Conservation (phyloP, 2,113 vertebrate genomes). For the Epinephelus fuscoguttatus region DNA sequence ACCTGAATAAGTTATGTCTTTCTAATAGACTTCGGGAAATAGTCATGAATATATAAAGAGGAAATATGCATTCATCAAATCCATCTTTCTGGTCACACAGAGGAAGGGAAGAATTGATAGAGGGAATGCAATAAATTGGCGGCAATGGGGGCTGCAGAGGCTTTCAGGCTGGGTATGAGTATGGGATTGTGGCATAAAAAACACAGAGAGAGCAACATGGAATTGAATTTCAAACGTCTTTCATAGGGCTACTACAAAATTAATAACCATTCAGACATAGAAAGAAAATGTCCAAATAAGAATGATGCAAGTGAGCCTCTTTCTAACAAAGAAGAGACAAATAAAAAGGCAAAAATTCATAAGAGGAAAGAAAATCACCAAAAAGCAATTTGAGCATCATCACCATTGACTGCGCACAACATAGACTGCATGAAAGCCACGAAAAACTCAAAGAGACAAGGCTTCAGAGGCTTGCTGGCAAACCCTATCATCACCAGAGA, state of each 20-base stretch:
- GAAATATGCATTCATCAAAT: conserved; percentile 60
- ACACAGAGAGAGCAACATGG: neutral
- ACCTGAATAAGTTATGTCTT: conserved; percentile 48
- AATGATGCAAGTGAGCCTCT: neutral
- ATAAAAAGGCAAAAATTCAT: neutral
- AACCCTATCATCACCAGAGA: neutral
- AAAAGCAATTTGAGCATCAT: neutral
- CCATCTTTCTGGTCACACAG: conserved; percentile 43
- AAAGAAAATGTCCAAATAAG: neutral
- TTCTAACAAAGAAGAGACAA: neutral
- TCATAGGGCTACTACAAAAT: neutral
- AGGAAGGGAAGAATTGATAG: conserved; percentile 4
- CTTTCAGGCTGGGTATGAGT: conserved; percentile 6
- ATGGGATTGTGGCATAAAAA: neutral
- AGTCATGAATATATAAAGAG: conserved; percentile 67
- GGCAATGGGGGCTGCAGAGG: neutral
- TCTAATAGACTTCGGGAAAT: conserved; percentile 59
- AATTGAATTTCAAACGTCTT: conserved; percentile 20
- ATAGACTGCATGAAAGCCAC: neutral
- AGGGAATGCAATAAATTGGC: conserved; percentile 23
- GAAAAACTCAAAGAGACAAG: neutral
- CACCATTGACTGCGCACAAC: no score
- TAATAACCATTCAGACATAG: conserved; percentile 7
- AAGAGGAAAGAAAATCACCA: neutral
- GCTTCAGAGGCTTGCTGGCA: neutral